Evolutionary conservation across 2,888 invertebrate genomes (phyloP).

Genomic region (Campoplex nolae): DNA sequence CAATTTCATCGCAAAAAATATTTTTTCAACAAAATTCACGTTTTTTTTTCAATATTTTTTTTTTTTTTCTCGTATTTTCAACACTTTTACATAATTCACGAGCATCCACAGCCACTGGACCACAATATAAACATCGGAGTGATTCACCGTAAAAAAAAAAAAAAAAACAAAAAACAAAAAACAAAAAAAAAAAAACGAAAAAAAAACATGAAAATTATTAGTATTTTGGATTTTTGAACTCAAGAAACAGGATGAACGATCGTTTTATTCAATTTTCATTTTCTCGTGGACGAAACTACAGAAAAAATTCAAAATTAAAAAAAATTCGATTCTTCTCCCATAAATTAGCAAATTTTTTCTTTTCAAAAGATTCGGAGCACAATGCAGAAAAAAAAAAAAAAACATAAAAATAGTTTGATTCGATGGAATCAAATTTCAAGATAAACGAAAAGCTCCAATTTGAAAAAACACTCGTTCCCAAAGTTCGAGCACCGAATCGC

Average conservation of each 20-base stretch:
- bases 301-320: too few species aligned
- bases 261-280: too few species aligned
- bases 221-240: too few species aligned
- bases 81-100: neutral
- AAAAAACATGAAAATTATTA: neutral
- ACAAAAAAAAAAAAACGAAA: neutral
- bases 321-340: neutral
- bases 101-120: conserved; percentile 32
- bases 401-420: too few species aligned
- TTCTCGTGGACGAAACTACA: too few species aligned
- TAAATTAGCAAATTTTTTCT: too few species aligned
- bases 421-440: neutral
- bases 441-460: neutral
- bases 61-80: neutral
- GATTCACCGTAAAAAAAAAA: neutral
- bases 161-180: neutral
- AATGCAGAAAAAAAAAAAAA: too few species aligned
- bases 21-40: neutral
- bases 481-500: neutral
- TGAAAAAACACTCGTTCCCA: neutral
- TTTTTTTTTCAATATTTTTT: neutral
- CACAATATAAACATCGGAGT: neutral
- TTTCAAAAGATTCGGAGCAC: too few species aligned
- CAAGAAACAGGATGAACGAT: too few species aligned
- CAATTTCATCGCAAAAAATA: too few species aligned